Evolutionary conservation across 2,113 vertebrate genomes (phyloP).

Genomic region (Eurypyga helias): DNA sequence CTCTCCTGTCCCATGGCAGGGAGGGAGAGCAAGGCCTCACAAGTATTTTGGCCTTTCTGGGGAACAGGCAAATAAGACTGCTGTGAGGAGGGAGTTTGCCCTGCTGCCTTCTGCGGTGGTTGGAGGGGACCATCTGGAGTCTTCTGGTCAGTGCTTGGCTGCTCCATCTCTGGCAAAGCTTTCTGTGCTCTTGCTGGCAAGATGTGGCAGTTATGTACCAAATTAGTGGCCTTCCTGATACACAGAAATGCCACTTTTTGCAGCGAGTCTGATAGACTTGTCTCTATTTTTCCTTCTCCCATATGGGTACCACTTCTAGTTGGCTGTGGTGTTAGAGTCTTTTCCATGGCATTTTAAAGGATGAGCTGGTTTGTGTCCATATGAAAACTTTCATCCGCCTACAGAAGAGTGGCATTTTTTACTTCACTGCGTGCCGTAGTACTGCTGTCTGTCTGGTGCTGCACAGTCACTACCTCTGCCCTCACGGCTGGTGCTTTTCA

Average conservation of each 20-base stretch:
- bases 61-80: background rate
- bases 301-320: background rate
- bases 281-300: background rate
- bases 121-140: background rate
- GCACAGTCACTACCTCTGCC: background rate
- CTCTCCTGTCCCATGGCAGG: background rate
- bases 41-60: background rate
- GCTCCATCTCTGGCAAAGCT: background rate
- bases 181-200: background rate
- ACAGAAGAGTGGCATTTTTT: background rate
- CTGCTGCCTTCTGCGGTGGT: background rate
- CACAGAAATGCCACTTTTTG: background rate
- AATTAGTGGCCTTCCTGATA: background rate
- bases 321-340: background rate
- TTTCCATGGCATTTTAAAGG: background rate
- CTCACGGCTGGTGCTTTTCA: background rate
- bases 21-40: background rate
- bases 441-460: background rate
- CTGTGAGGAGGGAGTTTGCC: background rate
- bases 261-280: background rate
- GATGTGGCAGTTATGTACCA: background rate
- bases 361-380: background rate
- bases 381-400: background rate
- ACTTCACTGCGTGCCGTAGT: background rate
- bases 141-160: background rate